These are phyloP conservation scores for Cataglyphis albicans DNA, from an alignment of 2,888 invertebrate genomes.

Conservation along the genomic window DNA sequence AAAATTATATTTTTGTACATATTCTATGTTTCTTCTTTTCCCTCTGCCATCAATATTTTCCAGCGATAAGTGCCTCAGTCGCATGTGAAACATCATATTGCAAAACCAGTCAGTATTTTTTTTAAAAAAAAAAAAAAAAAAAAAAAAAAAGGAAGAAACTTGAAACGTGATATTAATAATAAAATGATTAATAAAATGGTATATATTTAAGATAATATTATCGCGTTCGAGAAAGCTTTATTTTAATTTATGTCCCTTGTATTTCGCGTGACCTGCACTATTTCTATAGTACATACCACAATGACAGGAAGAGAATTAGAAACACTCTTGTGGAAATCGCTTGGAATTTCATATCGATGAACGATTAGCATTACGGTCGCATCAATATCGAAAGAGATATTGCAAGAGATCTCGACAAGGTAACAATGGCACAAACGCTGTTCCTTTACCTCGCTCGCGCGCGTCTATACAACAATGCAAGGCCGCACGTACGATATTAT, in stretches of 20 bases:
- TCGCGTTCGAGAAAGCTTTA: not conserved
- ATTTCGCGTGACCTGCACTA: not conserved
- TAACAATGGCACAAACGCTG: constrained; percentile 34
- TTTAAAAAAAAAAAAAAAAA: not conserved
- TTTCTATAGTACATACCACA: constrained; percentile 1
- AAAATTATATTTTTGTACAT: not conserved
- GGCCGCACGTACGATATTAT: constrained; percentile 46
- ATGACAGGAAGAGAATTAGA: constrained; percentile 12
- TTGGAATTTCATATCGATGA: constrained; percentile 21
- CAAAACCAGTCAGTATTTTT: not conserved
- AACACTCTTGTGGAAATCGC: not conserved
- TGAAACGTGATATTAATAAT: not conserved
- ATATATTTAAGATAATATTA: not conserved
- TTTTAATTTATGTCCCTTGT: not conserved
- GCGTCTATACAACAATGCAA: constrained; percentile 39
- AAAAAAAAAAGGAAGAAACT: not conserved
- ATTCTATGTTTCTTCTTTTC: not conserved
- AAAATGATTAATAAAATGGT: not conserved
- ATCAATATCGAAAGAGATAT: constrained; percentile 27
- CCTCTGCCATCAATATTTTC: not conserved
- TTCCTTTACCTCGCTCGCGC: not conserved
- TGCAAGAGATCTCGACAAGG: not conserved
- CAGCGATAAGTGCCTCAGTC: not conserved
- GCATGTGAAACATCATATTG: not conserved
- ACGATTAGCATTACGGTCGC: constrained; percentile 8